Conservation (phyloP, 2,113 vertebrate species). For the Platichthys flesus region DNA sequence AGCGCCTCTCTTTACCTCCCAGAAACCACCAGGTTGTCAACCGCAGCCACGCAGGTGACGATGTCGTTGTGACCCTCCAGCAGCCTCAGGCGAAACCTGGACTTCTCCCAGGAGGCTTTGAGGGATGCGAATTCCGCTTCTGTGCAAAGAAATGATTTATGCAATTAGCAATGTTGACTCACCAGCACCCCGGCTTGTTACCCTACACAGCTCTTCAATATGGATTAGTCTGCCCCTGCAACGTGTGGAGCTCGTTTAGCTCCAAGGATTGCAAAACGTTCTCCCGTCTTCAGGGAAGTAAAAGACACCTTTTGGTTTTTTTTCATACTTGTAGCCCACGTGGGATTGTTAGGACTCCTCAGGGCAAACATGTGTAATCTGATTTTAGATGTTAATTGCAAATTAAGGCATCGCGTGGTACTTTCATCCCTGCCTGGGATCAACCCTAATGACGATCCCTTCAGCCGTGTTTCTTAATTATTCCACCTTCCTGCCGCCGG, state of each 20-base stretch:
- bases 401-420: slow-evolving; percentile 1
- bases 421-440: slow-evolving; percentile 22
- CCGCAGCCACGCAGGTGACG: slow-evolving; percentile 81
- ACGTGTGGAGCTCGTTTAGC: slow-evolving; percentile 55
- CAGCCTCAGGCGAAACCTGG: slow-evolving; percentile 80
- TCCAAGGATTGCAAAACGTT: slow-evolving; percentile 44
- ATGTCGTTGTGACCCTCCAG: slow-evolving; percentile 86
- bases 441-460: slow-evolving; percentile 11
- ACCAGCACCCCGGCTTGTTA: slow-evolving; percentile 49
- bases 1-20: slow-evolving; percentile 77
- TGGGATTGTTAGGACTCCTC: slow-evolving; percentile 49
- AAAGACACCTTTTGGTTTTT: slow-evolving; percentile 48
- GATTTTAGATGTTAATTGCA: slow-evolving; percentile 51
- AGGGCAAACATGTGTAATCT: slow-evolving; percentile 52
- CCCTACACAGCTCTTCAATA: slow-evolving; percentile 56
- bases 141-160: slow-evolving; percentile 62
- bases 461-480: slow-evolving; percentile 8
- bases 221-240: slow-evolving; percentile 61
- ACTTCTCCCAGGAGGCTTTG: slow-evolving; percentile 78
- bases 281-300: slow-evolving; percentile 41
- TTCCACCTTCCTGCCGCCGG: slow-evolving; percentile 62
- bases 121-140: slow-evolving; percentile 73
- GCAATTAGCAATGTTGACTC: slow-evolving; percentile 69
- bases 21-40: slow-evolving; percentile 85
- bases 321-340: slow-evolving; percentile 39